Conservation (phyloP, 2,888 invertebrate species). For the Caenorhabditis sp. region DNA sequence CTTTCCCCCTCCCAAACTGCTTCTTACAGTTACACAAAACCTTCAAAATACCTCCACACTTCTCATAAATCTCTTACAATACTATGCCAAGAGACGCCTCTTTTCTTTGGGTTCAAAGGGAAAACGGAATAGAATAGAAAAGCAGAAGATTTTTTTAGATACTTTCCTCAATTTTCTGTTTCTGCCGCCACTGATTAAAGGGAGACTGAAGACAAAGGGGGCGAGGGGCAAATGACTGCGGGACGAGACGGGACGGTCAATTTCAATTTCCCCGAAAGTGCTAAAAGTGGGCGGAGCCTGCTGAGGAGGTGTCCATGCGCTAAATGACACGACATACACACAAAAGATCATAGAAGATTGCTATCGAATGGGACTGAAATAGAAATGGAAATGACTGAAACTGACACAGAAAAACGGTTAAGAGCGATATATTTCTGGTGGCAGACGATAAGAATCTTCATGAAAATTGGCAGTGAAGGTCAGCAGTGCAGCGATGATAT, state of each 20-base stretch:
- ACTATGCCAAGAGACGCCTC: background rate
- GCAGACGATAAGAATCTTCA: slow-evolving; percentile 24
- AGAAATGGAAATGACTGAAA: background rate
- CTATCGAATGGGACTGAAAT: too few species aligned
- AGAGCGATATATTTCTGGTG: background rate
- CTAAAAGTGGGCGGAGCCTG: slow-evolving; percentile 26
- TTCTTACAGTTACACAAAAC: slow-evolving; percentile 33
- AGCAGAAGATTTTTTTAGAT: background rate
- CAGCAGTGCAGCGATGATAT: slow-evolving; percentile 26
- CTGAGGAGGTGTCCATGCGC: slow-evolving; percentile 4
- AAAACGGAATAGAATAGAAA: too few species aligned
- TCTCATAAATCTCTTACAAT: slow-evolving; percentile 31
- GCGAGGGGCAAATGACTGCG: too few species aligned
- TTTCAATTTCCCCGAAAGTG: slow-evolving; percentile 17
- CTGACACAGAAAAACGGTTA: slow-evolving; percentile 6
- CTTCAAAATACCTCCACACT: slow-evolving; percentile 19
- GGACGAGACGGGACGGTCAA: too few species aligned
- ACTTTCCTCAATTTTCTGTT: too few species aligned
- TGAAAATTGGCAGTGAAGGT: slow-evolving; percentile 34
- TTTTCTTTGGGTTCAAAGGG: slow-evolving; percentile 2
- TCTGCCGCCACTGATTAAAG: too few species aligned
- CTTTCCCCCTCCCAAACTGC: background rate
- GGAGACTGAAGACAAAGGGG: slow-evolving; percentile 16
- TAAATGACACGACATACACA: slow-evolving; percentile 15
- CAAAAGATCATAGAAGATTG: slow-evolving; percentile 29